These are phyloP conservation scores for Acrobasis consociella DNA, from an alignment of 2,888 invertebrate genomes.

Conservation along the genomic window DNA sequence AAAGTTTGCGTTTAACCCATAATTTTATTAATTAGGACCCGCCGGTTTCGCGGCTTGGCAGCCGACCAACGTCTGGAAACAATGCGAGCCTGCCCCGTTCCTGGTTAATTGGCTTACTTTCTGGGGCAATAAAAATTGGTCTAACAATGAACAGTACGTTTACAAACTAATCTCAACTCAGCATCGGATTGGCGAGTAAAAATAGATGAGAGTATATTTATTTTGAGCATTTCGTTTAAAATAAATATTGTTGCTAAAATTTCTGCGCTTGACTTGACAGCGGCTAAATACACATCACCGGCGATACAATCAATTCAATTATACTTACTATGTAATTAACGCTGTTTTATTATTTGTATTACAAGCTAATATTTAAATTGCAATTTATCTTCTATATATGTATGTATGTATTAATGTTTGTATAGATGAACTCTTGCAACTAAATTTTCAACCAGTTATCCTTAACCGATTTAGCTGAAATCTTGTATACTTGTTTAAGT, in stretches of 20 bases:
- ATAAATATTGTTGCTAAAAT: slow-evolving; percentile 15
- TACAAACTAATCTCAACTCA: slow-evolving; percentile 42
- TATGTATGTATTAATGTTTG: too few relatives aligned
- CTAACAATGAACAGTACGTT: slow-evolving; percentile 45
- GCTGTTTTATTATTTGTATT: background rate
- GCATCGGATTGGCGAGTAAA: slow-evolving; percentile 34
- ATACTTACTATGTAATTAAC: background rate
- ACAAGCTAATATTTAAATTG: too few relatives aligned
- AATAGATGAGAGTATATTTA: slow-evolving; percentile 8
- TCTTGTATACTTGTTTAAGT: too few relatives aligned
- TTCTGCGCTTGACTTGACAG: slow-evolving; percentile 11
- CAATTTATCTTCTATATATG: too few relatives aligned
- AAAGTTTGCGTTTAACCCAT: slow-evolving; percentile 27
- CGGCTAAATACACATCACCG: background rate
- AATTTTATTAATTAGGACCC: slow-evolving; percentile 50
- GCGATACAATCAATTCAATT: background rate
- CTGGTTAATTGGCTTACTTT: slow-evolving; percentile 65
- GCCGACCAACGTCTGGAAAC: slow-evolving; percentile 55
- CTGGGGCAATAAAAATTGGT: slow-evolving; percentile 61
- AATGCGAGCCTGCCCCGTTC: slow-evolving; percentile 61
- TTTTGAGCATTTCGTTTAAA: slow-evolving; percentile 5
- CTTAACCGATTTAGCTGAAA: too few relatives aligned
- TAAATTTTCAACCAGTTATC: too few relatives aligned
- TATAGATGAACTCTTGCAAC: too few relatives aligned
- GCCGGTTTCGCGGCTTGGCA: slow-evolving; percentile 48